Base-by-base conservation (phyloP, 1,140 invertebrate species). In the Zaprionus inermis region DNA sequence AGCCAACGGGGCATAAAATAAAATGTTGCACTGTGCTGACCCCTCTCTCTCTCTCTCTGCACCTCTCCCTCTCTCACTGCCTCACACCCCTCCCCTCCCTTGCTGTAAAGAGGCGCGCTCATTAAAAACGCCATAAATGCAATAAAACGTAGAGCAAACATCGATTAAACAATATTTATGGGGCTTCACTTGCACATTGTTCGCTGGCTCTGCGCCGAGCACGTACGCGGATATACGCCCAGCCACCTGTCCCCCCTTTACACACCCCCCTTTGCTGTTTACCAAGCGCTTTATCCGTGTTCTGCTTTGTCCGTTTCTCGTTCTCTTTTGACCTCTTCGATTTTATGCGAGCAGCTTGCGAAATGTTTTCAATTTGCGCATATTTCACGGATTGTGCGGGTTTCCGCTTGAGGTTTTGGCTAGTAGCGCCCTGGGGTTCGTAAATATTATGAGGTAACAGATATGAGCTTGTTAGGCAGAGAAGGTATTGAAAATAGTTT, bases 111-210 rank as follows among this genome's bases (percentile, higher is more conserved):
- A 76, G 76, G 73, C 79, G 78, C 78, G 76, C 91, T 92, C 90
- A 92, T 92, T 92, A 92, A 92, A 92, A 92, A 91, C 90, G 91
- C 91, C 90, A 91, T 92, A 91, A 92, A 91, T 86, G 91, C 90
- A 91, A 92, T 92, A 92, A 92, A 92, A 88, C 91, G 88, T 90
- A 92, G 88, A 91, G 91, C 91, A 92, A 92, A 92, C 91, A 92
- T 92, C 91, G 91, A 92, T 92, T 92, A 92, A 91, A 92, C 90
- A 92, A 91, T 91, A 92, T 92, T 92, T 92, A 92, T 92, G 91
- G 90, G 91, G 91, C 91, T 92, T 92, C 91, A 91, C 82, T 89
- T 86, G 88, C 81, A 90, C 85, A 90, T 85, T 90, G 85, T 89
- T 89, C 85, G 85, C 70, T 90, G 85, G 76, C 65, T 89, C 70